phyloP scores from a whole-genome alignment of 2,797 vertebrate genomes.

The Phataginus tricuspis region DNA sequence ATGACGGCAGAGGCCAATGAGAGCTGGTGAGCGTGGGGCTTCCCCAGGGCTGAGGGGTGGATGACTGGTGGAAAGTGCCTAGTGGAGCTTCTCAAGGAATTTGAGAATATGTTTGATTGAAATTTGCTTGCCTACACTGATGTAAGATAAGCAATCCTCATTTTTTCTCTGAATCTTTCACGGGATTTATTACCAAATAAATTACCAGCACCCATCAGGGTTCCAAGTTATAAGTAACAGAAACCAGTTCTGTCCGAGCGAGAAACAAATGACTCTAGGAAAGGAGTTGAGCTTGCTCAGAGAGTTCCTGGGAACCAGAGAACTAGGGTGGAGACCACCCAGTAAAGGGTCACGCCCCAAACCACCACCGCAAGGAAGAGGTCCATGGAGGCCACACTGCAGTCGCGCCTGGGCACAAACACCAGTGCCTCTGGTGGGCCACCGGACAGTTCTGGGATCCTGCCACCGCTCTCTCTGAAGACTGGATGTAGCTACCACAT shows the following conservation, averaged over 20 bases:
- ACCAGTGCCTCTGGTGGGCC: background rate
- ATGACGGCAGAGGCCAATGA: background rate
- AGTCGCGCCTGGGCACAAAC: background rate
- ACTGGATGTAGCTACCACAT: background rate
- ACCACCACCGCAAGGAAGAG: too few relatives aligned
- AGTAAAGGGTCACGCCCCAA: background rate
- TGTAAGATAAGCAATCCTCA: background rate
- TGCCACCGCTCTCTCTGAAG: background rate
- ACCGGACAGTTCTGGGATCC: background rate
- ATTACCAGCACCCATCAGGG: too few relatives aligned
- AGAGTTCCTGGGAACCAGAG: background rate
- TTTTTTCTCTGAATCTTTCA: background rate
- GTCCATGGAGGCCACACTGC: too few relatives aligned
- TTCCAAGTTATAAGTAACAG: background rate
- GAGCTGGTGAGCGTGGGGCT: too few relatives aligned
- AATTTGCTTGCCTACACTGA: background rate
- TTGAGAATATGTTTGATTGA: background rate
- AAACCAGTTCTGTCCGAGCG: background rate
- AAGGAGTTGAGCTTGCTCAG: background rate
- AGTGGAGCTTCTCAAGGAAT: background rate
- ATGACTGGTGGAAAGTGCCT: rapidly evolving
- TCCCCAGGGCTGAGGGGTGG: background rate
- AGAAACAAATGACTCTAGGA: background rate
- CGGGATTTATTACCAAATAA: background rate
- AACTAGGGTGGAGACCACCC: background rate